phyloP scores from a whole-genome alignment of 2,888 invertebrate species.

The Cataglyphis albicans region DNA sequence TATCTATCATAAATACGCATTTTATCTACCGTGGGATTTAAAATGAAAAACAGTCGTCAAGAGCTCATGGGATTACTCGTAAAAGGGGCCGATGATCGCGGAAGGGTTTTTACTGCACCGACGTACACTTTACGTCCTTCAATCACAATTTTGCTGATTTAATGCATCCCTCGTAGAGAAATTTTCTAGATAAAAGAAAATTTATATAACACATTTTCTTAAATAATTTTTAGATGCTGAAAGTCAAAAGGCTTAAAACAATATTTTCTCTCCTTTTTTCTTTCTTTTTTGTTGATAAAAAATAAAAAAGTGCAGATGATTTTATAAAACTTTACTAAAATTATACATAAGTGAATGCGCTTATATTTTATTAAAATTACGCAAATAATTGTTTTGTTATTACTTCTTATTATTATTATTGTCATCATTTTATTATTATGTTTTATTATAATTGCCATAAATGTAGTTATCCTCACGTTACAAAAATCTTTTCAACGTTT shows the following conservation, averaged over 20 bases:
- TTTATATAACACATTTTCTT: neutral
- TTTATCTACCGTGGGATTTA: conserved; percentile 81
- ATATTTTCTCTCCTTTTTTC: neutral
- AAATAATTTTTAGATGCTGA: neutral
- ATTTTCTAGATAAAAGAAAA: neutral
- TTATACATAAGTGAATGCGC: neutral
- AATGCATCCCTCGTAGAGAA: neutral
- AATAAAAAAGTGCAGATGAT: neutral
- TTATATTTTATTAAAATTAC: conserved; percentile 35
- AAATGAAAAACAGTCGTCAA: conserved; percentile 84
- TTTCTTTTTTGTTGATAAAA: neutral
- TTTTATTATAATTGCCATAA: neutral
- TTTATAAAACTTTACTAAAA: neutral
- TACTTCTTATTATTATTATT: conserved; percentile 1
- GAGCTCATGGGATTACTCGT: conserved; percentile 81
- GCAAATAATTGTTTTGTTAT: conserved; percentile 9
- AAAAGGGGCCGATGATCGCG: conserved; percentile 73
- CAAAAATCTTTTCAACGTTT: neutral
- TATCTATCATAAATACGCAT: conserved; percentile 82
- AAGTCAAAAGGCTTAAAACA: neutral
- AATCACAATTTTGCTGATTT: conserved; percentile 31
- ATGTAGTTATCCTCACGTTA: neutral
- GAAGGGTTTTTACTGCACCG: conserved; percentile 34
- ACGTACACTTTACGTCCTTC: conserved; percentile 19
- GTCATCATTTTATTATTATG: neutral